Evolutionary conservation across 2,113 vertebrate genomes (phyloP).

Genomic region (Myrmecophaga tridactyla): DNA sequence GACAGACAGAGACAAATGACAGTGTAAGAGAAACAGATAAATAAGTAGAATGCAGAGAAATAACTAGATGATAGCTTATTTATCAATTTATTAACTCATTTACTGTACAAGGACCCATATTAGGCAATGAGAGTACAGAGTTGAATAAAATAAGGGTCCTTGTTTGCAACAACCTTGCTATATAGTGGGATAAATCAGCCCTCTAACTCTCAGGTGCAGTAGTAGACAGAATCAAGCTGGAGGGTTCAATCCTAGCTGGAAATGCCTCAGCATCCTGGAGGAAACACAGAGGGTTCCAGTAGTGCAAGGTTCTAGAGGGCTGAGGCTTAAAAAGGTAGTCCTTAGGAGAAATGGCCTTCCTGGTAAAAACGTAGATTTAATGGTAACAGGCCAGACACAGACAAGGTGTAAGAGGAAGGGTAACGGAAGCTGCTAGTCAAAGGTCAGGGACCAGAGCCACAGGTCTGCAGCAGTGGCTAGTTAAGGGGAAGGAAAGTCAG

Average conservation of each 20-base stretch:
- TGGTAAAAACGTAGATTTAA: neutral
- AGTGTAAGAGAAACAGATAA: slow-evolving; percentile 9
- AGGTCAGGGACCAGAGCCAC: neutral
- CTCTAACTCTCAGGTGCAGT: neutral
- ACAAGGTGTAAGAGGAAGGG: neutral
- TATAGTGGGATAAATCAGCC: neutral
- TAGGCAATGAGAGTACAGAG: neutral
- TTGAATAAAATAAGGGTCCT: neutral
- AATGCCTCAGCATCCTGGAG: neutral
- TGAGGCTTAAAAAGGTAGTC: neutral
- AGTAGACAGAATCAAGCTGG: neutral
- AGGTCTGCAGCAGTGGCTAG: neutral
- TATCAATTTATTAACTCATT: slow-evolving; percentile 29
- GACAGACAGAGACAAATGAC: neutral
- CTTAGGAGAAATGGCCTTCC: neutral
- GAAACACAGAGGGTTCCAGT: neutral
- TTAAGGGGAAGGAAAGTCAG: neutral
- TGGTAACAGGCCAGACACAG: neutral
- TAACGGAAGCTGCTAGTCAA: neutral
- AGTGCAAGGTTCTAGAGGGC: neutral
- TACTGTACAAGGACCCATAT: neutral
- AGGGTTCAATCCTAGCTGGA: neutral
- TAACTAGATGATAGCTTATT: neutral
- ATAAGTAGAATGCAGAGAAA: neutral
- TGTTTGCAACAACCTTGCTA: neutral